These are phyloP conservation scores for Chironomus tentans DNA, from an alignment of 2,888 invertebrate species.

Conservation along the genomic window DNA sequence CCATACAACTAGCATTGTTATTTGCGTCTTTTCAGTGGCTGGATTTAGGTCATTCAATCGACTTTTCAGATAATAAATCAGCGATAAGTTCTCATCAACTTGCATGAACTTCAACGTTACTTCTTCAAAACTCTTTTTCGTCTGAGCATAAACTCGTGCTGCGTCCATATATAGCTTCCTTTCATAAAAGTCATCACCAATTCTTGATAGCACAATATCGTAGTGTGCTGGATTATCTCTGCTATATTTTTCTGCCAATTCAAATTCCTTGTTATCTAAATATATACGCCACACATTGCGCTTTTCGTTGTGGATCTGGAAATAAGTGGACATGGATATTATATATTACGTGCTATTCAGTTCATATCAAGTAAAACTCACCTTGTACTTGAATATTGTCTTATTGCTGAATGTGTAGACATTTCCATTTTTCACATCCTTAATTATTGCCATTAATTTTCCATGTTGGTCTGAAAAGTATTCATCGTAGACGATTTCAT, in stretches of 20 bases:
- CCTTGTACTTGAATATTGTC: conserved; percentile 75
- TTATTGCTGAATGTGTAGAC: conserved; percentile 84
- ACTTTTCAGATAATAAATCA: conserved; percentile 78
- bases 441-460: conserved; percentile 66
- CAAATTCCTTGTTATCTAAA: conserved; percentile 74
- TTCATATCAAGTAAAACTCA: too few relatives aligned
- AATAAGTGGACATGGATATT: neutral
- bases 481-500: conserved; percentile 80
- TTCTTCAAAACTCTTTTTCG: conserved; percentile 87
- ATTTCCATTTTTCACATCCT: conserved; percentile 65
- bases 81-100: conserved; percentile 68
- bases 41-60: conserved; percentile 64
- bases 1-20: conserved; percentile 92
- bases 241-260: conserved; percentile 76
- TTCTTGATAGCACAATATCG: conserved; percentile 75
- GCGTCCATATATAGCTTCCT: conserved; percentile 70
- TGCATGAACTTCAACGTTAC: conserved; percentile 85
- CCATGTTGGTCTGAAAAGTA: conserved; percentile 71
- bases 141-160: conserved; percentile 81
- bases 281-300: conserved; percentile 84
- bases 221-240: conserved; percentile 69
- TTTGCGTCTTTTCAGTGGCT: conserved; percentile 69
- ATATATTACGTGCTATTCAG: too few relatives aligned
- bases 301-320: conserved; percentile 56
- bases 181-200: conserved; percentile 77